These are phyloP conservation scores for Eudasyphora cyanicolor DNA, from an alignment of 2,888 invertebrate genomes.

Conservation along the genomic window DNA sequence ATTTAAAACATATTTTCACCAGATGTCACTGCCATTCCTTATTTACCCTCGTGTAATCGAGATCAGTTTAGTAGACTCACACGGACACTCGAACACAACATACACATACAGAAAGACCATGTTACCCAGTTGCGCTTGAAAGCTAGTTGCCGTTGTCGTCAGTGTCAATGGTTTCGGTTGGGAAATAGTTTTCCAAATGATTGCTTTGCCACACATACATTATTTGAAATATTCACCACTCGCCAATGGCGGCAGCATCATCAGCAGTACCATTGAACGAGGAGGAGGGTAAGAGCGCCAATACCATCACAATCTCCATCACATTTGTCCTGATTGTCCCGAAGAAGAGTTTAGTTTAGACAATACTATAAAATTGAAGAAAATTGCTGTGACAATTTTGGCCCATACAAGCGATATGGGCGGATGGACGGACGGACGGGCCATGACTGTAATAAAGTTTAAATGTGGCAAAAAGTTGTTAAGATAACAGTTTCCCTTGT, in stretches of 20 bases:
- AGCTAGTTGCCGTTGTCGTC: slow-evolving; percentile 45
- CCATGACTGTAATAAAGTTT: slow-evolving; percentile 56
- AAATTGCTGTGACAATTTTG: slow-evolving; percentile 57
- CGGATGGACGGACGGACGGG: not conserved
- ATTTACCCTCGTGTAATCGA: too few species aligned
- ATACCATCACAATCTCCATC: not conserved
- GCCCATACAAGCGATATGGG: not conserved
- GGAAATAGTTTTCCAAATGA: slow-evolving; percentile 60
- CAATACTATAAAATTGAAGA: slow-evolving; percentile 47
- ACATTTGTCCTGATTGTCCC: slow-evolving; percentile 12
- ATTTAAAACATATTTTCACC: too few species aligned
- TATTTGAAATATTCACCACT: slow-evolving; percentile 32
- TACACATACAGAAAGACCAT: not conserved
- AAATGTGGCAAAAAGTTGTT: slow-evolving; percentile 62
- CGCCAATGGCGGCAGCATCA: not conserved
- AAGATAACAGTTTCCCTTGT: slow-evolving; percentile 52
- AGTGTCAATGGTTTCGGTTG: slow-evolving; percentile 44
- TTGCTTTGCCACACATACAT: slow-evolving; percentile 35
- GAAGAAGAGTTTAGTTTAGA: slow-evolving; percentile 11
- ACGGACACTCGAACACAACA: not conserved
- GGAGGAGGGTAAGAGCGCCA: not conserved
- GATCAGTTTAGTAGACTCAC: too few species aligned
- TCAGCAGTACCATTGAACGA: not conserved
- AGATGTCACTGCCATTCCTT: too few species aligned
- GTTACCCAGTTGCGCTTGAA: slow-evolving; percentile 24